Conservation (phyloP, 2,113 vertebrate species). For the Varanus salvator region DNA sequence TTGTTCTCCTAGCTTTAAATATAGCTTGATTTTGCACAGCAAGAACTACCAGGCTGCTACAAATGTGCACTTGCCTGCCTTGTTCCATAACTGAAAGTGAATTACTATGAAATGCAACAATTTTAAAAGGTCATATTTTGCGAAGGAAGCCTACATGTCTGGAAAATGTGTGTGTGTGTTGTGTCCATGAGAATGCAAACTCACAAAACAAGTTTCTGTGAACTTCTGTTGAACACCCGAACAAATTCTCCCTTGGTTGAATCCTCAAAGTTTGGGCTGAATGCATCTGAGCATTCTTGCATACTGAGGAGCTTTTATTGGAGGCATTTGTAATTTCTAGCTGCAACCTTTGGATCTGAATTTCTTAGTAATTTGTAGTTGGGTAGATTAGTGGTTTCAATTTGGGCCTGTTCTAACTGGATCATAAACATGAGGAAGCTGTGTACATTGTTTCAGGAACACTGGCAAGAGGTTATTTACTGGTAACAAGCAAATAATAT, state of each 20-base stretch:
- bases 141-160: neutral
- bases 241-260: neutral
- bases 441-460: rapidly evolving
- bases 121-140: neutral
- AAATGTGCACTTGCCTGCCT: neutral
- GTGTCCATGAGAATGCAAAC: neutral
- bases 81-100: neutral
- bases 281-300: neutral
- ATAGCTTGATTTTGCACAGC: neutral
- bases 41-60: neutral
- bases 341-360: neutral
- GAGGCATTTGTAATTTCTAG: neutral
- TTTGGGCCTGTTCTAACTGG: neutral
- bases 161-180: neutral
- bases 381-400: neutral
- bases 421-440: neutral
- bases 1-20: neutral
- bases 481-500: rapidly evolving
- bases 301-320: neutral
- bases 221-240: neutral
- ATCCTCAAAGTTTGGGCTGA: neutral
- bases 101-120: neutral
- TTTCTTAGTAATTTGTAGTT: neutral
- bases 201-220: neutral
- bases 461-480: neutral